phyloP scores from a whole-genome alignment of 2,113 vertebrate genomes.

The Crotalus tigris region DNA sequence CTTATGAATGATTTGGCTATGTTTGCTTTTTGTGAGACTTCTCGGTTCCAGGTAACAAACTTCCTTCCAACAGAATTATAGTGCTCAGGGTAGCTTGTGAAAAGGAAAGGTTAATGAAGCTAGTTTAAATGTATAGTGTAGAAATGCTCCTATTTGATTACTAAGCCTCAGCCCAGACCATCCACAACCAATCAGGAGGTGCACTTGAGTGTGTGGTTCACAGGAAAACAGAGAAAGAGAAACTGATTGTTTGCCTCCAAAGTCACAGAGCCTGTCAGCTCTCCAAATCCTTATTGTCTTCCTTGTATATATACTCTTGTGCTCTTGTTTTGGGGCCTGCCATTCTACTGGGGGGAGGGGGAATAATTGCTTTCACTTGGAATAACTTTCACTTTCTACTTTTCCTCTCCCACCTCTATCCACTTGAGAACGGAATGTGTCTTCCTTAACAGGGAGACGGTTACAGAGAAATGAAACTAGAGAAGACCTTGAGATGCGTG shows the following conservation, averaged over 20 bases:
- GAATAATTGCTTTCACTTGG: too few species aligned
- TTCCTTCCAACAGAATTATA: background rate
- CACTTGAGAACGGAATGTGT: too few species aligned
- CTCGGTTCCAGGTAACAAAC: background rate
- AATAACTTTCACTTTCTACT: too few species aligned
- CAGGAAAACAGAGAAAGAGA: background rate
- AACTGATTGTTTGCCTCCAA: background rate
- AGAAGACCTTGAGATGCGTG: too few species aligned
- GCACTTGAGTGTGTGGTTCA: background rate
- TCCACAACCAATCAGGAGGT: background rate
- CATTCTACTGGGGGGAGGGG: too few species aligned
- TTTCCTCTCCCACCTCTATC: too few species aligned
- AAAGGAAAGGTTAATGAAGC: background rate
- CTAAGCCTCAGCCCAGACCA: background rate
- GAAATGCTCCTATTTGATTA: background rate
- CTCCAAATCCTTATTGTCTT: too few species aligned
- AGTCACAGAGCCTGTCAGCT: background rate
- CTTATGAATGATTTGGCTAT: background rate
- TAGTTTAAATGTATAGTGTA: background rate
- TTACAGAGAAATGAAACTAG: too few species aligned
- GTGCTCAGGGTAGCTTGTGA: background rate
- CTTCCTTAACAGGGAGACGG: too few species aligned
- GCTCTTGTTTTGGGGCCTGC: too few species aligned
- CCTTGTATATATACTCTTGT: too few species aligned
- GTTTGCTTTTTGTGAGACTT: background rate